A percentile compares a stretch with the other conserved stretches of the same genome.
These are phyloP conservation scores for Aplodontia rufa DNA, from an alignment of 2,113 vertebrate genomes.

Conservation along the genomic window DNA sequence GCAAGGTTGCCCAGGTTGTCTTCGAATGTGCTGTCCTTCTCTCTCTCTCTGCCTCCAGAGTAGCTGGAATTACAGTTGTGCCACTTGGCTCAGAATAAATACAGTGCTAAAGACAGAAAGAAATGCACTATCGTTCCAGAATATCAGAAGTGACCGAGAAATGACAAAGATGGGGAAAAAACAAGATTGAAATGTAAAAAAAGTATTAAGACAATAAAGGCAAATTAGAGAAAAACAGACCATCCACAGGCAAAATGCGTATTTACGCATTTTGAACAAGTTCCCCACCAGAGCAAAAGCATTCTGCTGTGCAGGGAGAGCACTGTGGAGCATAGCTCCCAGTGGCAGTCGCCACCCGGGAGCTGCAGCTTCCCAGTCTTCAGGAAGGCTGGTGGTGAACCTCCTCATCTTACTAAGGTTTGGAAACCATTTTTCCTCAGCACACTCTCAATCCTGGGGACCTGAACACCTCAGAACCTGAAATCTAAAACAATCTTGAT, in stretches of 20 bases:
- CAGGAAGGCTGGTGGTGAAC: background rate
- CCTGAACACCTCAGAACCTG: background rate
- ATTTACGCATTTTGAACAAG: background rate
- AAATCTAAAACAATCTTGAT: background rate
- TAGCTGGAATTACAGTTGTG: no score
- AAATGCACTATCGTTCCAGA: background rate
- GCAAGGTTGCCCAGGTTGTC: background rate
- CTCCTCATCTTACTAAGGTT: background rate
- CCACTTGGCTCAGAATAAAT: background rate
- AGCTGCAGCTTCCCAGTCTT: background rate
- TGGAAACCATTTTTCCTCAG: background rate
- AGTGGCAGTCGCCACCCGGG: background rate
- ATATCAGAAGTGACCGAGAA: background rate
- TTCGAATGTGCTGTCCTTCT: background rate
- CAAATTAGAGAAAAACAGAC: background rate
- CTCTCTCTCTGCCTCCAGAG: background rate
- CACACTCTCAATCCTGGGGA: background rate
- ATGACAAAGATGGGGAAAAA: background rate
- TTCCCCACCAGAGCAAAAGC: background rate
- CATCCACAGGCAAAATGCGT: background rate
- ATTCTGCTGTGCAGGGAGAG: background rate
- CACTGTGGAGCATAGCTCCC: rapidly evolving
- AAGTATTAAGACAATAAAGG: background rate
- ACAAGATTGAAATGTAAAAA: background rate
- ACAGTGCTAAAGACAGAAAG: background rate